Base-by-base conservation (phyloP, 1,140 invertebrate genomes). In the Drosophila nasuta region DNA sequence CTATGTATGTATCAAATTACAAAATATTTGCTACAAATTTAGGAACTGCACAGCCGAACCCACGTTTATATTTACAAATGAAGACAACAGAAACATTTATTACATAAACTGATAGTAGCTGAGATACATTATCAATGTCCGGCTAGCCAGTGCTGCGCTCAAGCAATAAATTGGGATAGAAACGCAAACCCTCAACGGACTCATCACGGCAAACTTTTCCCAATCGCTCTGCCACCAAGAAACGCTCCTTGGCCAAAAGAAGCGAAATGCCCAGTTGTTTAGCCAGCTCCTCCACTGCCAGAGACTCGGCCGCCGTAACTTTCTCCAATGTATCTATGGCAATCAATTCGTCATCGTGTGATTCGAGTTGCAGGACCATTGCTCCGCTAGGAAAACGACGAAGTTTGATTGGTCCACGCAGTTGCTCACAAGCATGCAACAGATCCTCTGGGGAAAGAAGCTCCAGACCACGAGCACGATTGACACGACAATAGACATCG, bases 401-500 rank as follows among this genome's bases (percentile, higher is more conserved):
- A 28, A 98, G 93, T 62, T 95, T 96, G 74, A 99, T 93, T 6
- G 97, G 96, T 20, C 97, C 93, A 94, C 92, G 93, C 91, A 97
- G 89, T 80, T 95, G 94, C 91, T 95, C 94, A 93, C 98, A 98
- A 43, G 98, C 98, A 93, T 97, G 96, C n/a, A 99, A 93, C 75
- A 99, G 93, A 94, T 99, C 98, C 93, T 99, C 98, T 0, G 98
- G 98, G 4, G 98, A 99, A 41, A 99, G 93, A 4, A 99, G 94
- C 93, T 98, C 96, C 46, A 98, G 93, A 17, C 97, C 97, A 92
- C 97, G 94, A 3, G 97, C 97, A 91, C 97, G 94, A 91, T 99
- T 99, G 4, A 99, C 96, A 79, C 98, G 94, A 93, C 98, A 99
- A 94, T 98, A 99, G 4, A 97, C 98, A 94, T 99, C 99, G 6